These are phyloP conservation scores for Calliphora vicina DNA, from an alignment of 1,140 invertebrate species.

Conservation along the genomic window DNA sequence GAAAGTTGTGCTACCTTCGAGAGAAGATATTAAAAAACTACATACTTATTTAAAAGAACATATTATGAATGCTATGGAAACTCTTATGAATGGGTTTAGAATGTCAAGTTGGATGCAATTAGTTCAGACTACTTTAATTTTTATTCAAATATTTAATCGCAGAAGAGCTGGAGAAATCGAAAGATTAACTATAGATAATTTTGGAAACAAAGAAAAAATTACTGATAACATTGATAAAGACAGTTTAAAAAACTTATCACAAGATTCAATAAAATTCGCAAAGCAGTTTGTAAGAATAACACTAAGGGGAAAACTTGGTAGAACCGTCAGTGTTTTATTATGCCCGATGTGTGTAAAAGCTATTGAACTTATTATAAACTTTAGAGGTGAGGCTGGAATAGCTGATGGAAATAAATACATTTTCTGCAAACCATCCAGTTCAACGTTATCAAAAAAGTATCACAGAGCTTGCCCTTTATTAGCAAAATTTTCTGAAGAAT, in stretches of 20 bases:
- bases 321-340: neutral
- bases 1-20: neutral
- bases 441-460: neutral
- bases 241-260: neutral
- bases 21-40: neutral
- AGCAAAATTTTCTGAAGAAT: neutral
- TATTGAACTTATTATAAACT: neutral
- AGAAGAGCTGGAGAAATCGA: slow-evolving; percentile 17
- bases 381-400: neutral
- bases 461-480: neutral
- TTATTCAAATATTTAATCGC: slow-evolving; percentile 15
- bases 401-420: neutral
- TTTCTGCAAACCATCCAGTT: neutral
- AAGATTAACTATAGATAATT: neutral
- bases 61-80: neutral
- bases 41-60: neutral
- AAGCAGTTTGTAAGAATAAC: neutral
- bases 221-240: neutral
- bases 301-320: neutral
- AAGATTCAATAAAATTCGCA: neutral
- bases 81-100: neutral
- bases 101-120: neutral
- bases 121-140: neutral
- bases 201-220: neutral
- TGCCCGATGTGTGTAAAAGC: neutral